phyloP scores from a whole-genome alignment of 2,888 invertebrate genomes.

The Eledone cirrhosa region DNA sequence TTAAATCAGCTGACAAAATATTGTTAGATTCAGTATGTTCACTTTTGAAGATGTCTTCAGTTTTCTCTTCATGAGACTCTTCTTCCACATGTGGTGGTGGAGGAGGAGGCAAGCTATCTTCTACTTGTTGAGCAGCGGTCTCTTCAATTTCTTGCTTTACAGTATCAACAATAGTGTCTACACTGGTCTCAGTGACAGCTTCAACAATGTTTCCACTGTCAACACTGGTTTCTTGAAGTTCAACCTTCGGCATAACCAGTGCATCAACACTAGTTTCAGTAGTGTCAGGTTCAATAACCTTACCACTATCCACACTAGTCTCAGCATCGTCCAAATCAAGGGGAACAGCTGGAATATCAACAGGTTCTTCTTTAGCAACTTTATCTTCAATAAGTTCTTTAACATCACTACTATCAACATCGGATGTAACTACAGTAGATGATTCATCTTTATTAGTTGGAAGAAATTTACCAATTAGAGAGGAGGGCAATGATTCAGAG shows the following conservation, averaged over 20 bases:
- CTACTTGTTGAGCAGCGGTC: neutral
- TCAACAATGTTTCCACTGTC: constrained; percentile 11
- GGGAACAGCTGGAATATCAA: constrained; percentile 4
- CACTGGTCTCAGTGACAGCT: constrained; percentile 13
- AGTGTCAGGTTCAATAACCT: neutral
- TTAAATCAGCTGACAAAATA: constrained; percentile 10
- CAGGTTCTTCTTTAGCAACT: neutral
- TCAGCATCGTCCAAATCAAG: neutral
- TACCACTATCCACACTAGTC: constrained; percentile 17
- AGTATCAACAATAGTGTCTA: constrained; percentile 3
- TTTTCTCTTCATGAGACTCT: neutral
- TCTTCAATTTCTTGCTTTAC: neutral
- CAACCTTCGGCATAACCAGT: neutral
- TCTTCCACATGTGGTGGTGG: constrained; percentile 9
- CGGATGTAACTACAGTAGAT: neutral
- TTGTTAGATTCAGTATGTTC: constrained; percentile 12
- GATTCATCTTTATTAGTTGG: neutral
- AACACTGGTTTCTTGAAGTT: constrained; percentile 16
- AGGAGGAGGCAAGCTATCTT: constrained; percentile 12
- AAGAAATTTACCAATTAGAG: neutral
- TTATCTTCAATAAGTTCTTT: neutral
- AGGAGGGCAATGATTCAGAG: neutral
- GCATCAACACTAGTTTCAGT: constrained; percentile 23
- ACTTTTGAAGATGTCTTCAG: constrained; percentile 21
- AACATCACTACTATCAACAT: neutral